Conservation (phyloP, 2,888 invertebrate genomes). For the Drosophila cyrtoloma region DNA sequence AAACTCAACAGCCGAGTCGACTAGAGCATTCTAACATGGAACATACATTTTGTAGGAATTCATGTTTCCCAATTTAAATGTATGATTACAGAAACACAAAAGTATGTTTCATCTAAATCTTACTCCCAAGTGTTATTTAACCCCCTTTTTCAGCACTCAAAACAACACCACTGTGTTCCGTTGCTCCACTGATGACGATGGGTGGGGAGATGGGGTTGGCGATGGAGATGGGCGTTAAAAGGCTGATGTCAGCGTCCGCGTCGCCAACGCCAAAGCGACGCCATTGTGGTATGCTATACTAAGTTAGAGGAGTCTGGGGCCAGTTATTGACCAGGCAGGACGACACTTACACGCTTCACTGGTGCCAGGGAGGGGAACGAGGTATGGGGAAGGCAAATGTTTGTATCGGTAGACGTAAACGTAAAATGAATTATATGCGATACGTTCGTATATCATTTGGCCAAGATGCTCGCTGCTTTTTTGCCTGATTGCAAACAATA, state of each 20-base stretch:
- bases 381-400: constrained; percentile 15
- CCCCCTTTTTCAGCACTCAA: neutral
- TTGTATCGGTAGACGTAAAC: constrained; percentile 64
- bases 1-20: too few species aligned
- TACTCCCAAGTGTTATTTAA: neutral
- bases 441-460: constrained; percentile 32
- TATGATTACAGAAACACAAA: neutral
- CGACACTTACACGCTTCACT: constrained; percentile 63
- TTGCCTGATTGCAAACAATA: constrained; percentile 73
- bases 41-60: neutral
- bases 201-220: constrained; percentile 12
- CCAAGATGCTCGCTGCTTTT: constrained; percentile 33
- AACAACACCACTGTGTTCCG: constrained; percentile 44
- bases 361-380: constrained; percentile 3
- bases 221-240: constrained; percentile 31
- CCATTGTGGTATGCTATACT: constrained; percentile 13
- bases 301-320: constrained; percentile 3
- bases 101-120: neutral
- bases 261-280: constrained; percentile 38
- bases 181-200: neutral
- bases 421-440: constrained; percentile 78
- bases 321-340: constrained; percentile 60
- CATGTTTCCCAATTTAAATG: neutral
- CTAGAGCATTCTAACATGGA: too few species aligned
- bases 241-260: constrained; percentile 64